These are phyloP conservation scores for Stichodactyla helianthus DNA, from an alignment of 64 coral and sea anemone species.

Conservation along the genomic window DNA sequence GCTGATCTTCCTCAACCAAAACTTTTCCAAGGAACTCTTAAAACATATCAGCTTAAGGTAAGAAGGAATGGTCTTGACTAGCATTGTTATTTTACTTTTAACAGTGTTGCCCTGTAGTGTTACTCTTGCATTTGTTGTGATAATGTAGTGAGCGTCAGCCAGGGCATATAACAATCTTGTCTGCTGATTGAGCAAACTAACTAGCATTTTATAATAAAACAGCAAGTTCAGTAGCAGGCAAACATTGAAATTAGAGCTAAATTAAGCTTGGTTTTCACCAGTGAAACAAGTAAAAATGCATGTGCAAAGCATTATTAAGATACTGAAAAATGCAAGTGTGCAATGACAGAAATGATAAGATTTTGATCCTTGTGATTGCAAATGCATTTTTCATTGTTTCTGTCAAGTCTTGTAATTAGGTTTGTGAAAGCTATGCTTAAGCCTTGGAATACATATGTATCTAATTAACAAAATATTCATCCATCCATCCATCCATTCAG, in stretches of 20 bases:
- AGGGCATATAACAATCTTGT: too few species aligned
- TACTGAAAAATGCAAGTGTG: too few species aligned
- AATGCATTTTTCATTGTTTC: not conserved
- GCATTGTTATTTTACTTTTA: not conserved
- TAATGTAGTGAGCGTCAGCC: too few species aligned
- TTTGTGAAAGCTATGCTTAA: not conserved
- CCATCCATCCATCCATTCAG: not conserved
- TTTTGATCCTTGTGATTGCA: too few species aligned
- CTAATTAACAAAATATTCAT: not conserved
- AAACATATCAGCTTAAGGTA: slow-evolving; percentile 99
- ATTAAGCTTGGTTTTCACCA: too few species aligned
- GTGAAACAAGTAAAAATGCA: too few species aligned
- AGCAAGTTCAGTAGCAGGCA: too few species aligned
- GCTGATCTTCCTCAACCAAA: slow-evolving; percentile 78
- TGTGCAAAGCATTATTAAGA: too few species aligned
- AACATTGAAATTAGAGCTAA: too few species aligned
- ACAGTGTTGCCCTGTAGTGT: not conserved
- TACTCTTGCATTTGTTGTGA: not conserved
- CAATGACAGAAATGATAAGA: too few species aligned
- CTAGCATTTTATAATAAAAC: too few species aligned
- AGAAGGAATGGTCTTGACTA: not conserved
- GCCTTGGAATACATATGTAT: not conserved
- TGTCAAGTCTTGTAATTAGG: not conserved
- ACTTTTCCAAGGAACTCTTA: slow-evolving; percentile 81
- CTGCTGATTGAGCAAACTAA: too few species aligned